Percentiles rank a stretch among this genome's conserved stretches.
Conservation (phyloP, 2,888 invertebrate genomes). For the Sarcophaga caerulescens region DNA sequence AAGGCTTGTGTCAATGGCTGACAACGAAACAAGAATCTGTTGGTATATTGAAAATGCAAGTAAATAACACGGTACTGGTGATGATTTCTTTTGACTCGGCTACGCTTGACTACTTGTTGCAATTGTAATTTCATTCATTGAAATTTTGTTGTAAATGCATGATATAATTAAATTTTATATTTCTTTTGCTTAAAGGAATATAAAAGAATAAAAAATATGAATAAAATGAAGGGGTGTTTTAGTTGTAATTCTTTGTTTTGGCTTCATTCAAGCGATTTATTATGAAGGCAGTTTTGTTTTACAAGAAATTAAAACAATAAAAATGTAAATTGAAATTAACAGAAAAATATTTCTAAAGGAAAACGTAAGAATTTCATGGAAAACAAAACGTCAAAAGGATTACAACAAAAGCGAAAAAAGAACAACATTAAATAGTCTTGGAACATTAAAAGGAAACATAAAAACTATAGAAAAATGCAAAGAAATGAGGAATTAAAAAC, state of each 20-base stretch:
- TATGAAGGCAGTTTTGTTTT: not conserved
- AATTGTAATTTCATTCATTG: too few relatives aligned
- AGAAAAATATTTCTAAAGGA: not conserved
- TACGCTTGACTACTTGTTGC: too few relatives aligned
- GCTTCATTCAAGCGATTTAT: not conserved
- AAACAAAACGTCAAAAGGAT: too few relatives aligned
- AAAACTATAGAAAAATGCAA: not conserved
- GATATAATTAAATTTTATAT: too few relatives aligned
- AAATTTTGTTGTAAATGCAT: too few relatives aligned
- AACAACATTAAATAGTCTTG: conserved; percentile 19
- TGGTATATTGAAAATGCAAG: not conserved
- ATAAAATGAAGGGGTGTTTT: not conserved
- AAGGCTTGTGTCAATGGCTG: conserved; percentile 13
- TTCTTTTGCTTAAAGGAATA: too few relatives aligned
- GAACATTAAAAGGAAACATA: conserved; percentile 39
- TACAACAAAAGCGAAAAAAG: conserved; percentile 6
- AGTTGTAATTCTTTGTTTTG: not conserved
- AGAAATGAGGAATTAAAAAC: not conserved
- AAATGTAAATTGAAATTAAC: conserved; percentile 3
- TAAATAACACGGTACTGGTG: not conserved
- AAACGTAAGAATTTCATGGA: not conserved
- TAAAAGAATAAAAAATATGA: too few relatives aligned
- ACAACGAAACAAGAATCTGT: conserved; percentile 2
- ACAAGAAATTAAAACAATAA: conserved; percentile 55
- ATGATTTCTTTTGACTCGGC: too few relatives aligned